Evolutionary conservation across 2,888 invertebrate species (phyloP), one percentile per base, ranked within the genome.

Genomic region (Drosophila mettleri): DNA sequence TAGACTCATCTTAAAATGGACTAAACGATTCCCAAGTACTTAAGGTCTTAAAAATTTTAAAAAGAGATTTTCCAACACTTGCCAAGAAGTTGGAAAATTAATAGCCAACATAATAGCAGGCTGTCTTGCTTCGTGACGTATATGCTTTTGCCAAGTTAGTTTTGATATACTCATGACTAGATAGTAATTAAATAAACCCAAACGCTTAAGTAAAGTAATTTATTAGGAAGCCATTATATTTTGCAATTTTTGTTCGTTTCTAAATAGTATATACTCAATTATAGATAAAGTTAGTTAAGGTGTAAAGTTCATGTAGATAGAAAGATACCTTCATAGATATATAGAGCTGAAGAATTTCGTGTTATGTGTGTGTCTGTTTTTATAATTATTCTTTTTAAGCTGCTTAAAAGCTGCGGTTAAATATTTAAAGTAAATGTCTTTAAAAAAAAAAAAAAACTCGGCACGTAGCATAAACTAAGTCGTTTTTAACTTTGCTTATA

Each of bases 341-440:
- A 72, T 64, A 53, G 36, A 69, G 63, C 38, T 63, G 53, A 45
- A 71, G 43, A 64, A 41, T 22, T 61, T 18, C 29, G 16, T 46
- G 36, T 59, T 59, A 2, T n/a, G 16, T 43, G 18, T 41, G 7
- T 59, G 10, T 53, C 18, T 59, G 29, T 45, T 20, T 55, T 68
- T 9, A 43, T 16, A 45, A n/a, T n/a, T n/a, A n/a, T n/a, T n/a
- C n/a, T n/a, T 27, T 39, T 31, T 43, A 38, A 57, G 24, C 66
- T 36, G 67, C 64, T 78, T 73, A 65, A 84, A 82, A 83, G 83
- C 86, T 83, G 86, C 73, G 51, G 83, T 74, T 88, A 77, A 81
- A 86, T 83, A 83, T 83, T 88, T 88, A 83, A 83, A 83, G 83
- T 83, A 83, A 83, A 83, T 83, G 83, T 83, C 83, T 80, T 71